Percentiles rank a stretch among this genome's conserved stretches.
Evolutionary conservation across 2,888 invertebrate genomes (phyloP).

Genomic region (Lapara coniferarum): DNA sequence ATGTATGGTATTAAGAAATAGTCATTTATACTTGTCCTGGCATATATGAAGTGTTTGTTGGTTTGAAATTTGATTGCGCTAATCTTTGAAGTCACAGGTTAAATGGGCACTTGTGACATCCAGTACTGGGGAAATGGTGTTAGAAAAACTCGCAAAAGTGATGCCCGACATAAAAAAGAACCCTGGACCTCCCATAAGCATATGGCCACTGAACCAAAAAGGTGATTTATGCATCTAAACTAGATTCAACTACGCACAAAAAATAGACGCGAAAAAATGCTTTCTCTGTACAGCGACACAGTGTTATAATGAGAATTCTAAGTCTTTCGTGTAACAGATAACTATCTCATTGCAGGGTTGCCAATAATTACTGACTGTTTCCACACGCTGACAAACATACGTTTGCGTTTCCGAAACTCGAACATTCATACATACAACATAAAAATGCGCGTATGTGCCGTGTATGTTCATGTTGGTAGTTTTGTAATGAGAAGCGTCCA

Average conservation of each 20-base stretch:
- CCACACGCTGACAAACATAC: conserved; percentile 35
- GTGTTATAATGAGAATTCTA: conserved; percentile 17
- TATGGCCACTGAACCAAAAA: too few relatives aligned
- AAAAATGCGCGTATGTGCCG: conserved; percentile 20
- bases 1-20: too few relatives aligned
- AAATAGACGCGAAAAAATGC: conserved; percentile 27
- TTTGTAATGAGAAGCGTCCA: conserved; percentile 58
- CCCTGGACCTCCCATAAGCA: too few relatives aligned
- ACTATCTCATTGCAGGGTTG: conserved; percentile 48
- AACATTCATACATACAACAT: background rate
- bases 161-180: too few relatives aligned
- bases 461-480: conserved; percentile 45
- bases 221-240: too few relatives aligned
- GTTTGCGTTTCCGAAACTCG: conserved; percentile 10
- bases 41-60: too few relatives aligned
- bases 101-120: too few relatives aligned
- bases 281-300: conserved; percentile 35
- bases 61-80: too few relatives aligned
- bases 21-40: too few relatives aligned
- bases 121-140: too few relatives aligned
- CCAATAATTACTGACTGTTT: conserved; percentile 58
- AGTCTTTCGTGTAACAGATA: conserved; percentile 23
- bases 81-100: too few relatives aligned
- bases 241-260: background rate
- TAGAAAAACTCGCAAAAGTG: too few relatives aligned